phyloP scores from a whole-genome alignment of 2,888 invertebrate species.

The Cotesia congregata region DNA sequence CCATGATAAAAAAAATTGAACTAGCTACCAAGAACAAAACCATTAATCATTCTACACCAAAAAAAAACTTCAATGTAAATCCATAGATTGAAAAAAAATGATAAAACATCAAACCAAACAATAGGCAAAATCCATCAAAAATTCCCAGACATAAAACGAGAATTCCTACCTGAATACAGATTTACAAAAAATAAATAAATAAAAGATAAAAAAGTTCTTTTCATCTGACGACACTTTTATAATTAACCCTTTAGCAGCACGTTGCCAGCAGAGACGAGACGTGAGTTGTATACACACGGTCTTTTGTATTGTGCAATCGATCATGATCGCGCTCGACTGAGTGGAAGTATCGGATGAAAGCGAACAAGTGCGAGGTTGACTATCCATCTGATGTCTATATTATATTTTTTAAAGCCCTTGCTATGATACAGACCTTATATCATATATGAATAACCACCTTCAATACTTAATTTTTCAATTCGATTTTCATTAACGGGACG shows the following conservation, averaged over 20 bases:
- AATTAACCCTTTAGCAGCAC: conserved; percentile 60
- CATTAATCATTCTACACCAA: no score
- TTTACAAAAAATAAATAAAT: not conserved
- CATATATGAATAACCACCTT: conserved; percentile 8
- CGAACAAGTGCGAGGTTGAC: conserved; percentile 41
- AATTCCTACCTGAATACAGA: not conserved
- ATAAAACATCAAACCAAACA: not conserved
- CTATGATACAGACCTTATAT: not conserved
- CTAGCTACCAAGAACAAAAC: no score
- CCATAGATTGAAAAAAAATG: not conserved
- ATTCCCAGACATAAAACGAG: not conserved
- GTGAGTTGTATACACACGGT: conserved; percentile 39
- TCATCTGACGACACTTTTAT: conserved; percentile 54
- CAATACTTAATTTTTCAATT: not conserved
- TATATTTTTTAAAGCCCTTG: conserved; percentile 3
- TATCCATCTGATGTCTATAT: conserved; percentile 14
- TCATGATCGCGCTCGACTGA: conserved; percentile 63
- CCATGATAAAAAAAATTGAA: no score
- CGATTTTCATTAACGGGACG: no score
- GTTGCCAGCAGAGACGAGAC: conserved; percentile 24
- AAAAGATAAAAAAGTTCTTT: conserved; percentile 21
- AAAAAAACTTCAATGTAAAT: no score
- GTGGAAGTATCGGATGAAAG: conserved; percentile 57
- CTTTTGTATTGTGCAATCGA: conserved; percentile 62
- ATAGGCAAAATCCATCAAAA: not conserved